Evolutionary conservation across 1,140 invertebrate genomes (phyloP), one percentile per base, ranked within the genome.

Genomic region (Oncopeltus fasciatus): DNA sequence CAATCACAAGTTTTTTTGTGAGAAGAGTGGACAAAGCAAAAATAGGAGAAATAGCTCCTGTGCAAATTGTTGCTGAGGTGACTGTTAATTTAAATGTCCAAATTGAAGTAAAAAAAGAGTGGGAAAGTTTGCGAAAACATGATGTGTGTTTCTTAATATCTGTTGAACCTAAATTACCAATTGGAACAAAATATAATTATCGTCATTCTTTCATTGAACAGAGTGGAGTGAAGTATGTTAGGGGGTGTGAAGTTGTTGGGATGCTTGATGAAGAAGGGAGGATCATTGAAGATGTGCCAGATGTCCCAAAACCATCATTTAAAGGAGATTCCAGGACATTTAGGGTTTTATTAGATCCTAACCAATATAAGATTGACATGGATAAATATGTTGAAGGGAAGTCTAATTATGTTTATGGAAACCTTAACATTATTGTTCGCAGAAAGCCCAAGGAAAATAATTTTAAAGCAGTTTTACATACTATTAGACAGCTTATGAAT

Each of bases 361-460:
- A 98, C 79, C 94, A 98, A 73, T 99, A 99, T 69, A 82, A 91
- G 62, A 76, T 86, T 64, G 95, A 98, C 72, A 91, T 97, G 85
- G 86, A 95, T 70, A 79, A 82, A 61, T 80, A 82, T 1, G 83
- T 82, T 65, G 81, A 84, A 72, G 84, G 90, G 62, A 75, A 81
- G 69, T 87, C 89, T 49, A 68, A 90, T 78, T 90, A 93, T 75
- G 87, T 97, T 11, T 98, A 98, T 73, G 90, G 94, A 72, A 87
- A 86, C n/a, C 99, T 99, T 72, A 99, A 98, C 73, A 86, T 99
- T 28, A 81, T 99, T 53, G 90, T 99, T 82, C 80, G 97, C 56
- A 80, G 97, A 27, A 98, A 98, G 74, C 95, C 97, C 0, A 99
- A 99, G 73, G 94, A 99, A 73, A 99, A 99, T 72, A 99, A 99